These are phyloP conservation scores for Sorex maritimensis DNA, from an alignment of 2,797 vertebrate species.

Conservation along the genomic window DNA sequence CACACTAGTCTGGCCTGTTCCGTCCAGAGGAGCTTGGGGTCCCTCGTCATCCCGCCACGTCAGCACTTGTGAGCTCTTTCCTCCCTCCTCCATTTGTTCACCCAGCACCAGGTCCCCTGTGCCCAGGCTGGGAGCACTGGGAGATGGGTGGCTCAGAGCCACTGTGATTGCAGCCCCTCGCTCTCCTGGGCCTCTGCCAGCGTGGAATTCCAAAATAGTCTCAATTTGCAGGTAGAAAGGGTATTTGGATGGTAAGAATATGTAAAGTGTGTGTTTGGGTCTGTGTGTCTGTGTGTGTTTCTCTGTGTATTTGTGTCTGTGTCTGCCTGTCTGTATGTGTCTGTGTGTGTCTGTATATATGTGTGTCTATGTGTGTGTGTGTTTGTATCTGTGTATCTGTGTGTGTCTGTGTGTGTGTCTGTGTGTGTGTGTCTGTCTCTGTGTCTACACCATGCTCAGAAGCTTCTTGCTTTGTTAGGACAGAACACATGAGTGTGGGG, in stretches of 20 bases:
- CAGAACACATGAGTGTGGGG: background rate
- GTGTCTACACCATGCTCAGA: too few relatives aligned
- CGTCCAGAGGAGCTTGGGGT: background rate
- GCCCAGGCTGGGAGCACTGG: background rate
- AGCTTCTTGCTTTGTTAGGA: background rate
- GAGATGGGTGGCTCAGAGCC: background rate
- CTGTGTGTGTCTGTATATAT: too few relatives aligned
- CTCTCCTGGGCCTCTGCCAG: too few relatives aligned
- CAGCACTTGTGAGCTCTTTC: background rate
- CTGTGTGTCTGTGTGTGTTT: too few relatives aligned
- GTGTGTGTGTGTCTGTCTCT: too few relatives aligned
- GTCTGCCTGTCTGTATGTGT: too few relatives aligned
- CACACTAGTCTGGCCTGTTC: background rate
- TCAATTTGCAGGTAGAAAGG: background rate
- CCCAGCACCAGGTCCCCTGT: background rate
- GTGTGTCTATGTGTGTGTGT: too few relatives aligned
- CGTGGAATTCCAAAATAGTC: slow-evolving; percentile 8
- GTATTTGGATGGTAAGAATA: too few relatives aligned
- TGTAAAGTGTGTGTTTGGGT: too few relatives aligned
- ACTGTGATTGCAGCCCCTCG: background rate
- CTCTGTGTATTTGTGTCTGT: too few relatives aligned
- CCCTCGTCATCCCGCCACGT: background rate
- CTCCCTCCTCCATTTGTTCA: slow-evolving; percentile 5
- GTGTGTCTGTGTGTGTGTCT: too few relatives aligned
- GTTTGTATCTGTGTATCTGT: too few relatives aligned